Conservation (phyloP, 2,888 invertebrate genomes). For the Ephialtes manifestator region DNA sequence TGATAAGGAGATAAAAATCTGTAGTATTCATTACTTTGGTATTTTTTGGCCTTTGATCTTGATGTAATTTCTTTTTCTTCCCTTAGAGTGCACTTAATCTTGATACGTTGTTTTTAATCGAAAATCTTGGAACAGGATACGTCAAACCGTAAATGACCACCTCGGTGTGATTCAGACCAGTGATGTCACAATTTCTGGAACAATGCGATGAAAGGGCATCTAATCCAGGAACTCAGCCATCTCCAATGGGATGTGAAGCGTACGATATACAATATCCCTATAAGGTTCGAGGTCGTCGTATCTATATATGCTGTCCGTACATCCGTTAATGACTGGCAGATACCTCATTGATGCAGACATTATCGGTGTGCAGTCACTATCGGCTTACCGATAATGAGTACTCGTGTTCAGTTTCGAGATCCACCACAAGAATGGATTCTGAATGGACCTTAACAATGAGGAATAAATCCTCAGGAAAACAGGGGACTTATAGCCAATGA, state of each 20-base stretch:
- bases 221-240: neutral
- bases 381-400: slow-evolving; percentile 58
- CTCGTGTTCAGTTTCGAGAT: slow-evolving; percentile 28
- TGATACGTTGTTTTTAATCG: neutral
- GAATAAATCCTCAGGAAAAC: slow-evolving; percentile 16
- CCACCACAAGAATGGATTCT: slow-evolving; percentile 22
- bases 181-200: neutral
- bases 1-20: no score
- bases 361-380: slow-evolving; percentile 37
- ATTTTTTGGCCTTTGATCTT: neutral
- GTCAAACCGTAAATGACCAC: no score
- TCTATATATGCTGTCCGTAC: neutral
- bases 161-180: neutral
- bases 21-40: neutral
- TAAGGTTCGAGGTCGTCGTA: neutral
- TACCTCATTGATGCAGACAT: slow-evolving; percentile 35
- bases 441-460: slow-evolving; percentile 39
- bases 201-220: slow-evolving; percentile 4
- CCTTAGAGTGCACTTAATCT: neutral
- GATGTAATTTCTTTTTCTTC: neutral
- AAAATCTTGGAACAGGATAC: neutral
- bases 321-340: slow-evolving; percentile 46
- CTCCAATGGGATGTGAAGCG: neutral
- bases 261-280: slow-evolving; percentile 12
- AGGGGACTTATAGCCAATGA: neutral